Evolutionary conservation across 1,140 invertebrate species (phyloP).

Genomic region (Teleogryllus occipitalis): DNA sequence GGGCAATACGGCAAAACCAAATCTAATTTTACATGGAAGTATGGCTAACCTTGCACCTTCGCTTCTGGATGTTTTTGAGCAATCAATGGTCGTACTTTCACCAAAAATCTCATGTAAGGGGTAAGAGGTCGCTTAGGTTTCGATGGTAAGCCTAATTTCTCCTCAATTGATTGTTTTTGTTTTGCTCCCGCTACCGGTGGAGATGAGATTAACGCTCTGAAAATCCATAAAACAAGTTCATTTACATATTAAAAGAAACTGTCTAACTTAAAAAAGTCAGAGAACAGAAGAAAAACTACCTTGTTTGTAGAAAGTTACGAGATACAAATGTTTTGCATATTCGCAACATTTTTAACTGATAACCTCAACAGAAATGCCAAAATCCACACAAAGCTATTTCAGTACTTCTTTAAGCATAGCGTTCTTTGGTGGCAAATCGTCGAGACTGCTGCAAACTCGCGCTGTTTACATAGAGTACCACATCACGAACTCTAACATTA

Average conservation of each 20-base stretch:
- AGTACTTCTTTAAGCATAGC: too few relatives aligned
- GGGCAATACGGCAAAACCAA: not conserved
- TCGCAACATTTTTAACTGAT: not conserved
- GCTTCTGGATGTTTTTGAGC: conserved; percentile 17
- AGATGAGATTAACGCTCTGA: not conserved
- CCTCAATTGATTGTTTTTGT: conserved; percentile 19
- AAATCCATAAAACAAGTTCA: not conserved
- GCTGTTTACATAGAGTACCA: too few relatives aligned
- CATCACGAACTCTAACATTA: too few relatives aligned
- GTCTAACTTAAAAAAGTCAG: not conserved
- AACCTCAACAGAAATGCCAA: too few relatives aligned
- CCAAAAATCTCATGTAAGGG: conserved; percentile 21
- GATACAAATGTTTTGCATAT: not conserved
- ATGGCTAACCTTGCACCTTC: conserved; percentile 16
- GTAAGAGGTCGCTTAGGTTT: conserved; percentile 21
- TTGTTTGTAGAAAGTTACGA: not conserved
- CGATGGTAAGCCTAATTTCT: conserved; percentile 19
- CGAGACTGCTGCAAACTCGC: too few relatives aligned
- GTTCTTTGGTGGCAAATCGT: too few relatives aligned
- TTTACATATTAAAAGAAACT: too few relatives aligned
- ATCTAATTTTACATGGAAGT: not conserved
- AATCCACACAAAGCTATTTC: too few relatives aligned
- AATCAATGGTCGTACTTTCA: conserved; percentile 17
- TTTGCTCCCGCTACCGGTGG: not conserved
- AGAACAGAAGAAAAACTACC: not conserved